Percentiles rank a stretch among this genome's conserved stretches.
These are phyloP conservation scores for Sciurus vulgaris DNA, from an alignment of 2,797 vertebrate species.

Conservation along the genomic window DNA sequence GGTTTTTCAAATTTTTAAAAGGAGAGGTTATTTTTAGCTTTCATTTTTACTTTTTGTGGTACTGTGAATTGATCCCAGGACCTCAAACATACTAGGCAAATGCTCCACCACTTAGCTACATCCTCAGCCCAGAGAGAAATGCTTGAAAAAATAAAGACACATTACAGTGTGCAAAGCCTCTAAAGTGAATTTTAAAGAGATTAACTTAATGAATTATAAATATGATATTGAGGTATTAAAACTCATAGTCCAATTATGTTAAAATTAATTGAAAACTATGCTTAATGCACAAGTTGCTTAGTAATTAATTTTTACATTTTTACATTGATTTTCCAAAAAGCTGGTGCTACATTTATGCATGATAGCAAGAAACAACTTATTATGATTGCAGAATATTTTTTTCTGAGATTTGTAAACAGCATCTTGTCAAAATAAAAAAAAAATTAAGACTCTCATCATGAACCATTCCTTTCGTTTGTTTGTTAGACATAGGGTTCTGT, in stretches of 20 bases:
- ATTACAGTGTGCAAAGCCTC: background rate
- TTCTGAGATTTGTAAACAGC: slow-evolving; percentile 51
- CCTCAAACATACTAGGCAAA: background rate
- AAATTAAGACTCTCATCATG: background rate
- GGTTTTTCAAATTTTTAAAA: slow-evolving; percentile 27
- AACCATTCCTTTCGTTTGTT: slow-evolving; percentile 7
- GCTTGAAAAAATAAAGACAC: background rate
- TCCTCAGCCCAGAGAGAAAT: slow-evolving; percentile 7
- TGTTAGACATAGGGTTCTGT: background rate
- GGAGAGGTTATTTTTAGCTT: background rate
- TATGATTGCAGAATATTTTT: slow-evolving; percentile 45
- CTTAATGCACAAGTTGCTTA: slow-evolving; percentile 66
- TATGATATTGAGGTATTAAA: slow-evolving; percentile 46
- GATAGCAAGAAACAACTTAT: slow-evolving; percentile 51
- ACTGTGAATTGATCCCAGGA: background rate
- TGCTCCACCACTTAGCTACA: background rate
- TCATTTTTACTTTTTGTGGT: background rate
- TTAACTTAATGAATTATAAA: slow-evolving; percentile 64
- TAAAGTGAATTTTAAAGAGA: slow-evolving; percentile 47
- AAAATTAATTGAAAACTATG: slow-evolving; percentile 74
- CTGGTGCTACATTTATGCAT: slow-evolving; percentile 22
- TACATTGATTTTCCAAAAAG: slow-evolving; percentile 71
- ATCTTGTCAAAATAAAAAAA: background rate
- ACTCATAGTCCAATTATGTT: slow-evolving; percentile 39
- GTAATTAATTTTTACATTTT: slow-evolving; percentile 76